These are phyloP conservation scores for Jordanella pulchra DNA, from an alignment of 2,797 vertebrate species.

Conservation along the genomic window DNA sequence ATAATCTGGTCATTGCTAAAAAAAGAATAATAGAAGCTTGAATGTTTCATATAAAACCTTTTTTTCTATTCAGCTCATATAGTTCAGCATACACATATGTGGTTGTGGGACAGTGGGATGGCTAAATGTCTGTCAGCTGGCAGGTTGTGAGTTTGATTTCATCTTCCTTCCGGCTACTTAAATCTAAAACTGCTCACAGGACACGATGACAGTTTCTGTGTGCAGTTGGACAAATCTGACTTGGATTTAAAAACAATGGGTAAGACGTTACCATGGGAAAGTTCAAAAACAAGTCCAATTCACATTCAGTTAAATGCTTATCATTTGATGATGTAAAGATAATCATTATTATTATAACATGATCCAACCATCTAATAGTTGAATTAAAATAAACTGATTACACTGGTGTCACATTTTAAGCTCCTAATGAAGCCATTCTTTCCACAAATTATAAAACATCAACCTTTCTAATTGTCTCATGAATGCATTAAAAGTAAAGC, in stretches of 20 bases:
- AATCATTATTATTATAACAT: not conserved
- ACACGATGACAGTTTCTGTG: not conserved
- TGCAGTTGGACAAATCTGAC: not conserved
- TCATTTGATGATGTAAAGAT: not conserved
- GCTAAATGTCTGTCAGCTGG: not conserved
- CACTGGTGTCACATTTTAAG: not conserved
- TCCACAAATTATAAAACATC: not conserved
- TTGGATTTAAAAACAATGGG: not conserved
- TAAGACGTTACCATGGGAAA: not conserved
- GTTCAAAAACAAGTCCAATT: not conserved
- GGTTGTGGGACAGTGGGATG: not conserved
- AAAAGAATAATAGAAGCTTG: not conserved
- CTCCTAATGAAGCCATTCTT: not conserved
- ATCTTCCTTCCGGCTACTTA: not conserved
- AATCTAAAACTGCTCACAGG: not conserved
- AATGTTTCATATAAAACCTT: not conserved
- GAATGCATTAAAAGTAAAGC: not conserved
- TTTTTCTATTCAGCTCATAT: not conserved
- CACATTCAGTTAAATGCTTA: not conserved
- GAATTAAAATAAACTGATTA: not conserved
- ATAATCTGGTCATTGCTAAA: not conserved
- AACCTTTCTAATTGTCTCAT: not conserved
- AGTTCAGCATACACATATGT: not conserved
- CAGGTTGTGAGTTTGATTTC: not conserved
- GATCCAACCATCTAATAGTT: too few relatives aligned